Evolutionary conservation across 2,888 invertebrate genomes (phyloP).

Genomic region (Pollenia griseotomentosa): DNA sequence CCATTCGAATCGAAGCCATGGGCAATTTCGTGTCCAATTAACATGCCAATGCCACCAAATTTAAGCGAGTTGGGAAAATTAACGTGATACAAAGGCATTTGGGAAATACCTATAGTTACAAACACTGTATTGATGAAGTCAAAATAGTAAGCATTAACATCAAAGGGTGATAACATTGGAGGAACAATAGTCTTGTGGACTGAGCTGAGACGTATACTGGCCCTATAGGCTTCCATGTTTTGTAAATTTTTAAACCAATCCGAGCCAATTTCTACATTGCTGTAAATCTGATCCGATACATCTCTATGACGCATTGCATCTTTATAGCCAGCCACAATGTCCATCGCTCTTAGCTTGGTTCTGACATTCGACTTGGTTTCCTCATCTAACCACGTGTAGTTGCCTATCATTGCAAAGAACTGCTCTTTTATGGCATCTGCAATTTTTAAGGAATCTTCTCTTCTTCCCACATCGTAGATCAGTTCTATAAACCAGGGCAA

Average conservation of each 20-base stretch:
- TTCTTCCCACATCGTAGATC: constrained; percentile 78
- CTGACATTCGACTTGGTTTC: constrained; percentile 80
- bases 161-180: constrained; percentile 78
- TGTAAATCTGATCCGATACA: constrained; percentile 77
- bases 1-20: constrained; percentile 76
- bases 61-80: constrained; percentile 79
- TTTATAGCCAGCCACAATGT: constrained; percentile 79
- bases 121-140: constrained; percentile 81
- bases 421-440: constrained; percentile 78
- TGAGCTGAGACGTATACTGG: constrained; percentile 75
- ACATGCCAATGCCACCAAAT: constrained; percentile 80
- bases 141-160: constrained; percentile 81
- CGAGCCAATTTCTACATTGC: constrained; percentile 75
- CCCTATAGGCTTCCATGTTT: constrained; percentile 77
- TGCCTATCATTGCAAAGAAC: constrained; percentile 79
- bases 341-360: constrained; percentile 81
- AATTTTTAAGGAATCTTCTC: constrained; percentile 78
- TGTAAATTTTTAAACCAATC: constrained; percentile 79
- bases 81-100: constrained; percentile 80
- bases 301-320: constrained; percentile 79
- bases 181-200: constrained; percentile 80
- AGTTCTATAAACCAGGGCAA: constrained; percentile 81
- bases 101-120: constrained; percentile 79
- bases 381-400: constrained; percentile 80
- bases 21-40: constrained; percentile 81